A percentile compares a stretch with the other conserved stretches of the same genome.
Evolutionary conservation across 2,113 vertebrate species (phyloP).

Genomic region (Microtus pennsylvanicus): DNA sequence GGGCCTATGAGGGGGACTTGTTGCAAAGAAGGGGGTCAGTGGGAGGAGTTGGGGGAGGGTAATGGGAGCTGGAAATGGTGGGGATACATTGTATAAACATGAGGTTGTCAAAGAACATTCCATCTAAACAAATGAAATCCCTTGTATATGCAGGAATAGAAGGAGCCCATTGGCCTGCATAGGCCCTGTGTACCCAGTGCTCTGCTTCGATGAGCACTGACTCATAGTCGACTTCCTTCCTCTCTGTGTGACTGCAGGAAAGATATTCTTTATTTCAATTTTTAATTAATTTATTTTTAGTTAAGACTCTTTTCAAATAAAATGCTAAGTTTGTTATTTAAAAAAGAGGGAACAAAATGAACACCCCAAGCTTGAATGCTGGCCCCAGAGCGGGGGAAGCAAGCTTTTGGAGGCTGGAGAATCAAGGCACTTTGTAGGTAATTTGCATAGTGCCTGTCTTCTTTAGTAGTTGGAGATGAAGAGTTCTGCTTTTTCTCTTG

Average conservation of each 20-base stretch:
- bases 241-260: not conserved
- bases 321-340: not conserved
- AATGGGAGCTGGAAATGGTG: not conserved
- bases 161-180: not conserved
- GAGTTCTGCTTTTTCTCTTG: not conserved
- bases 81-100: not conserved
- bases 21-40: not conserved
- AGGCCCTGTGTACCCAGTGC: not conserved
- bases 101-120: not conserved
- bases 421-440: not conserved
- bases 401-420: not conserved
- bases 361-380: not conserved
- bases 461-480: not conserved
- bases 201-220: no score
- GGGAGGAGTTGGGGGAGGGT: no score
- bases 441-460: not conserved
- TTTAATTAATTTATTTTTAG: not conserved
- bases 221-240: no score
- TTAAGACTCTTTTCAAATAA: not conserved
- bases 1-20: not conserved
- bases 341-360: not conserved
- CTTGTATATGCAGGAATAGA: not conserved
- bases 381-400: not conserved
- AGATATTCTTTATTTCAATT: not conserved
- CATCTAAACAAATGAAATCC: not conserved